phyloP scores from a whole-genome alignment of 2,888 invertebrate species.

The Campoplex nolae region DNA sequence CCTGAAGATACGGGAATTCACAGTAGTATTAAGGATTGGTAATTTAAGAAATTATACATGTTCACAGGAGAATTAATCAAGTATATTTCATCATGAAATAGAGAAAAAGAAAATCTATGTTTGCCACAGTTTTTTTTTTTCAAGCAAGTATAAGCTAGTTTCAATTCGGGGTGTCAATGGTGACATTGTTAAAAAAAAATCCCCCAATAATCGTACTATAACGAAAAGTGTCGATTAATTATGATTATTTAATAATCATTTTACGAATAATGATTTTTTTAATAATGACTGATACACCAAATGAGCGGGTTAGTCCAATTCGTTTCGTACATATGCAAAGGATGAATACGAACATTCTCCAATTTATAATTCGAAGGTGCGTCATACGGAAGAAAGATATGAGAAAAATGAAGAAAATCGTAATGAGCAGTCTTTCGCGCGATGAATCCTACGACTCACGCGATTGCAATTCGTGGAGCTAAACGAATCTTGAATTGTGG shows the following conservation, averaged over 20 bases:
- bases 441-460: constrained; percentile 59
- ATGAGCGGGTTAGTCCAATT: not conserved
- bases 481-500: constrained; percentile 37
- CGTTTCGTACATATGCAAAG: not conserved
- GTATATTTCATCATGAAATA: not conserved
- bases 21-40: not conserved
- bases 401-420: constrained; percentile 45
- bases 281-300: constrained; percentile 1
- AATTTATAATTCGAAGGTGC: not conserved
- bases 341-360: constrained; percentile 1
- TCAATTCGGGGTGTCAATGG: not conserved
- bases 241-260: not conserved
- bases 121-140: not conserved
- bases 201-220: not conserved
- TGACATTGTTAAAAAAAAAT: not conserved
- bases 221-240: not conserved
- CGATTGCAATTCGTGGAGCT: constrained; percentile 53
- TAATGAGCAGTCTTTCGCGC: constrained; percentile 64
- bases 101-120: not conserved
- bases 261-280: not conserved
- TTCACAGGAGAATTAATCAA: not conserved
- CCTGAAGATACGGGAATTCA: not conserved
- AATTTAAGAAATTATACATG: not conserved
- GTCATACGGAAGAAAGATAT: constrained; percentile 26
- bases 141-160: too few species aligned